Evolutionary conservation across 1,140 invertebrate genomes (phyloP), one percentile per base, ranked within the genome.

Genomic region (Eriocheir sinensis): DNA sequence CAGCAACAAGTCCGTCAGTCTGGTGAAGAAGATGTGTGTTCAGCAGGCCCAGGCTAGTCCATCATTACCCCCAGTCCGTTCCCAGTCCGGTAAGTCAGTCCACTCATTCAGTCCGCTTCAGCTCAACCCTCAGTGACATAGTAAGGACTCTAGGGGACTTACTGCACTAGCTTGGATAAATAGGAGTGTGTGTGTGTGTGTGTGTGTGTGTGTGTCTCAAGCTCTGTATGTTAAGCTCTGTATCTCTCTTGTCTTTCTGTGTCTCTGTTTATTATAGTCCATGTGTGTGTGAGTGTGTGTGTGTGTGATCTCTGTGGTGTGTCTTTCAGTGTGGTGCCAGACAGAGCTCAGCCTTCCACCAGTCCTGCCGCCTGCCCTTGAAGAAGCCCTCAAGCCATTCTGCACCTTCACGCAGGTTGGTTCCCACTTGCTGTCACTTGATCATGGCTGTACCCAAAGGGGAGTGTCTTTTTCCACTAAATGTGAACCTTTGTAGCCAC

Each of bases 381-480:
- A 95, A 32, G 91, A 79, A 53, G 94, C 91, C 12, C 44, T 95
- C 32, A 85, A 81, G 40, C 94, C 94, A 0, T 95, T 89, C 72
- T 95, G 83, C 60, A 95, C 94, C 40, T 95, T 93, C n/a, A 95
- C 91, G 3, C 94, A 95, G 88, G 94, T 93, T 8, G 83, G 79
- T 91, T 32, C 38, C 15, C 3, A 40, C n/a, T 83, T n/a, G n/a
- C 44, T 89, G 38, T 89, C 21, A 27, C n/a, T 27, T 30, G 30
- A 9, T 38, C 40, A 38, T 30, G 38, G 53, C 27, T 21, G 0
- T n/a, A n/a, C n/a, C n/a, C n/a, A n/a, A n/a, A n/a, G n/a, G n/a
- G n/a, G n/a, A n/a, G n/a, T n/a, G n/a, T n/a, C n/a, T n/a, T n/a
- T n/a, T n/a, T n/a, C n/a, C n/a, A n/a, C n/a, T n/a, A n/a, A n/a